Conservation (phyloP, 30 jellyfish, hydroid and myxozoan species). For the Aurelia sp. region DNA sequence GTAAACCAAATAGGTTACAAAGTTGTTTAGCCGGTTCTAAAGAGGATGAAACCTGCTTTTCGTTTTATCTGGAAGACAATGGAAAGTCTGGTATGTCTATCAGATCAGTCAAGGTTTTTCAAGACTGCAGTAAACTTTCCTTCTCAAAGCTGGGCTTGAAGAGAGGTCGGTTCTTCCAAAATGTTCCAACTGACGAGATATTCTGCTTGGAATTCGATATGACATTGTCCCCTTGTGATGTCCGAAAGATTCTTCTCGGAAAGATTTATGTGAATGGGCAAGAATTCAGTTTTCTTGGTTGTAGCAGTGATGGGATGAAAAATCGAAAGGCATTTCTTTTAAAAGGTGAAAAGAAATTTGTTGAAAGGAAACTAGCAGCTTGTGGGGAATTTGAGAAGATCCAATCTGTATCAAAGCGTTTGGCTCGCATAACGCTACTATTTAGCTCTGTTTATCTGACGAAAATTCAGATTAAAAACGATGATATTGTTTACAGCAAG, state of each 20-base stretch:
- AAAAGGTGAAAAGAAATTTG: slow-evolving; percentile 14
- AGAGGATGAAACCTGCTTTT: neutral
- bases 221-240: slow-evolving; percentile 30
- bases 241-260: slow-evolving; percentile 24
- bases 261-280: slow-evolving; percentile 20
- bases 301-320: slow-evolving; percentile 32
- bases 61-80: slow-evolving; percentile 11
- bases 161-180: slow-evolving; percentile 6
- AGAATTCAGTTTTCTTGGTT: slow-evolving; percentile 26
- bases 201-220: slow-evolving; percentile 9
- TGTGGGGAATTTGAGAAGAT: slow-evolving; percentile 39
- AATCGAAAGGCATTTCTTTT: slow-evolving; percentile 19
- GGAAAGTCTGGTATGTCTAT: neutral
- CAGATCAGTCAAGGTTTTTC: slow-evolving; percentile 17
- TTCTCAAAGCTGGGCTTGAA: neutral
- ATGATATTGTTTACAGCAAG: neutral
- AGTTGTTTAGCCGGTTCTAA: too few species aligned
- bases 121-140: neutral
- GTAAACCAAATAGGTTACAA: too few species aligned
- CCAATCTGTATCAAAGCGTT: slow-evolving; percentile 23
- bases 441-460: slow-evolving; percentile 41
- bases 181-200: neutral
- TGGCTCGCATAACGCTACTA: slow-evolving; percentile 43
- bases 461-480: neutral
- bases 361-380: neutral